Conservation (phyloP, 2,888 invertebrate species). For the Shargacucullia verbasci region DNA sequence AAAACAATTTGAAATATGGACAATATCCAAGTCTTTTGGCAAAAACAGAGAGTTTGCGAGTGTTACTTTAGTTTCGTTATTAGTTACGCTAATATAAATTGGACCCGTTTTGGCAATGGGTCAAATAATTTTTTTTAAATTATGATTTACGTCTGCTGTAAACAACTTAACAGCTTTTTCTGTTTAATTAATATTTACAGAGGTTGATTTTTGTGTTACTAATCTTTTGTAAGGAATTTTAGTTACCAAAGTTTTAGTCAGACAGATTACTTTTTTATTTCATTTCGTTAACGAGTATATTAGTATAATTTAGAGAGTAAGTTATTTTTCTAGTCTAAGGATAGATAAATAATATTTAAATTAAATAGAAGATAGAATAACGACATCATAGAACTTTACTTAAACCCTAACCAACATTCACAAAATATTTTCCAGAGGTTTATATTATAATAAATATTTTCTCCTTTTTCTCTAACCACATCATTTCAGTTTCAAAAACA, state of each 20-base stretch:
- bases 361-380: neutral
- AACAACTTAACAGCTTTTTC: no score
- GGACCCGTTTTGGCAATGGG: conserved; percentile 35
- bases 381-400: neutral
- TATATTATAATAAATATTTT: no score
- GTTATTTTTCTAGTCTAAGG: conserved; percentile 21
- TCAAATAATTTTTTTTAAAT: conserved; percentile 25
- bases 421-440: no score
- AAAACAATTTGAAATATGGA: conserved; percentile 38
- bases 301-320: neutral
- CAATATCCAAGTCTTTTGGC: conserved; percentile 48
- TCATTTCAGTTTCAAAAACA: no score
- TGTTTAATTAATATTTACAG: neutral
- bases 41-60: conserved; percentile 47
- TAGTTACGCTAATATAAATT: conserved; percentile 33
- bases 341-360: conserved; percentile 1
- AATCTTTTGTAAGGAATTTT: neutral
- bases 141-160: conserved; percentile 13
- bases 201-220: conserved; percentile 10
- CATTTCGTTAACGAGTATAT: neutral
- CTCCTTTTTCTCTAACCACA: no score
- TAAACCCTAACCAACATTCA: no score
- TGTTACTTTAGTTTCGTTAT: conserved; percentile 38
- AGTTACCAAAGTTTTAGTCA: conserved; percentile 39
- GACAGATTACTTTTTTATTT: conserved; percentile 1